A percentile compares a stretch with the other conserved stretches of the same genome.
Conservation (phyloP, 2,113 vertebrate genomes). For the Astatoreochromis straeleni region DNA sequence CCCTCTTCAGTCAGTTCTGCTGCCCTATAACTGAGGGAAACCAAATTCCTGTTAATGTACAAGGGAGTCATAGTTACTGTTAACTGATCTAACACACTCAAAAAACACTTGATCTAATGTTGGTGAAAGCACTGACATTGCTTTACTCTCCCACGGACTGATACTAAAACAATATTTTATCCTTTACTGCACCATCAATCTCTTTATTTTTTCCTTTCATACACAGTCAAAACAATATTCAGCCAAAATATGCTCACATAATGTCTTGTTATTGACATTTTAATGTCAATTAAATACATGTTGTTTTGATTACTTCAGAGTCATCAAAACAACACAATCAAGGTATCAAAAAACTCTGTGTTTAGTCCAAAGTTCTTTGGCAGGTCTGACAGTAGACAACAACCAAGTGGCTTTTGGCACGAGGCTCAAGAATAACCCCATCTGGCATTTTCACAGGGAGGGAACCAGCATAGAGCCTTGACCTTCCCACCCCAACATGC, state of each 20-base stretch:
- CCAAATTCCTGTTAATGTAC: not conserved
- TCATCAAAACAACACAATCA: not conserved
- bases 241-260: not conserved
- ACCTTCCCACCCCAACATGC: conserved; percentile 19
- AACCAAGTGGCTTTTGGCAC: not conserved
- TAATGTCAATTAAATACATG: not conserved
- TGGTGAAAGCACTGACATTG: not conserved
- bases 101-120: not conserved
- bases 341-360: not conserved
- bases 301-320: not conserved
- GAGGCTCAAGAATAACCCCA: not conserved
- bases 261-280: not conserved
- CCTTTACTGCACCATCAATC: not conserved
- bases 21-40: not conserved
- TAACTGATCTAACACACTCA: not conserved
- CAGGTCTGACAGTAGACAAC: not conserved
- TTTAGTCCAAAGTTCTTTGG: conserved; percentile 11
- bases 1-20: not conserved
- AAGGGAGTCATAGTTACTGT: not conserved
- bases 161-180: conserved; percentile 46
- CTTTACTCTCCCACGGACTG: not conserved
- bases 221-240: not conserved
- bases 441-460: conserved; percentile 14
- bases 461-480: not conserved
- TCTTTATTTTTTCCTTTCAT: not conserved